Conservation (phyloP, 2,888 invertebrate genomes). For the Coronaproctus castanopsis region DNA sequence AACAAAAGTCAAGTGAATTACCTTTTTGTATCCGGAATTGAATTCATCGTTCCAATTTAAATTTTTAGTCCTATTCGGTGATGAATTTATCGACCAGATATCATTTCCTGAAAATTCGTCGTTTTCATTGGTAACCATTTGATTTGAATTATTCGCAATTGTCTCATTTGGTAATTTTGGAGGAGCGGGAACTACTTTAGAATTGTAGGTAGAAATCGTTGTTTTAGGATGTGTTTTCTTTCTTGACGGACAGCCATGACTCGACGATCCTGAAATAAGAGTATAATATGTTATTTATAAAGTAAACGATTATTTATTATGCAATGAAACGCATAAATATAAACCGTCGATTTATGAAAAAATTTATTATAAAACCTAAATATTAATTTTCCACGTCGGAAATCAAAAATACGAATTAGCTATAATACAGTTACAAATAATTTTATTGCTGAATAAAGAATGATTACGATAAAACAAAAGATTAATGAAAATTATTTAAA, state of each 20-base stretch:
- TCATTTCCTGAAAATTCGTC: constrained; percentile 16
- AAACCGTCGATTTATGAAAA: too few relatives aligned
- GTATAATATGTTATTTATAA: too few relatives aligned
- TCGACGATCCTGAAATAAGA: neutral
- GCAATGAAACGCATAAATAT: too few relatives aligned
- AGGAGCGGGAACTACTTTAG: constrained; percentile 23
- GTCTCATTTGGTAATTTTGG: constrained; percentile 21
- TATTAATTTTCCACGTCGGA: too few relatives aligned
- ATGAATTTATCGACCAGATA: constrained; percentile 43
- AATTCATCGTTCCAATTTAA: constrained; percentile 52
- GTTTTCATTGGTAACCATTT: constrained; percentile 15
- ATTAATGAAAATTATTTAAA: too few relatives aligned
- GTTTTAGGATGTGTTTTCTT: neutral
- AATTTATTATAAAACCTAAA: too few relatives aligned
- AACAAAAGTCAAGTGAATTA: too few relatives aligned
- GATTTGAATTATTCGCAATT: constrained; percentile 14
- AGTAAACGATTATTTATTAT: too few relatives aligned
- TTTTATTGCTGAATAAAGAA: too few relatives aligned
- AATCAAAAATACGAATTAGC: too few relatives aligned
- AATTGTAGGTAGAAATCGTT: neutral
- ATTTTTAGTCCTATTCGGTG: constrained; percentile 52
- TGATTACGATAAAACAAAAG: too few relatives aligned
- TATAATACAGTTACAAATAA: too few relatives aligned
- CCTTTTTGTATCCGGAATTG: constrained; percentile 18
- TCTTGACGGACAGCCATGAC: neutral